Conservation (phyloP, 2,888 invertebrate genomes). For the Leucophora obtusa region DNA sequence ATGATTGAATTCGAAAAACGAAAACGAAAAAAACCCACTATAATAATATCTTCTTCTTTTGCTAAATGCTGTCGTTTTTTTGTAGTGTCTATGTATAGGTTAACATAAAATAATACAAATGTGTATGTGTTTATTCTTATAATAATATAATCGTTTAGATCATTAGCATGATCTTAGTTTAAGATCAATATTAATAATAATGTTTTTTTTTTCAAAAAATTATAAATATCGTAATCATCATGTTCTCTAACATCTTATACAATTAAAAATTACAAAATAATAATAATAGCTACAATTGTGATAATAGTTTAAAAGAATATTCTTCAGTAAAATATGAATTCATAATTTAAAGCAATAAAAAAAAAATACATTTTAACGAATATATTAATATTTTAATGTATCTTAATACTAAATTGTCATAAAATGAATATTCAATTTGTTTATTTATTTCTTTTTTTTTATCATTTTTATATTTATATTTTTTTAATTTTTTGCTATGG, state of each 20-base stretch:
- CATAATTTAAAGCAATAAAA: neutral
- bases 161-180: constrained; percentile 57
- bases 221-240: constrained; percentile 18
- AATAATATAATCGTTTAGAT: constrained; percentile 51
- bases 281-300: constrained; percentile 18
- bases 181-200: constrained; percentile 48
- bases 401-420: constrained; percentile 14
- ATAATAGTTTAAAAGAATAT: constrained; percentile 1
- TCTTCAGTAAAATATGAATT: constrained; percentile 10
- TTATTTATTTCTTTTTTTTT: constrained; percentile 16
- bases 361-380: constrained; percentile 1
- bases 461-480: neutral
- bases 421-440: constrained; percentile 45
- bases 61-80: constrained; percentile 20
- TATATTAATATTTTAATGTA: constrained; percentile 9
- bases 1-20: constrained; percentile 35
- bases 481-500: neutral
- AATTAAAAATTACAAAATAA: constrained; percentile 12
- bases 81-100: constrained; percentile 20
- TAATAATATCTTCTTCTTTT: constrained; percentile 53
- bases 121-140: neutral
- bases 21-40: constrained; percentile 52
- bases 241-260: neutral
- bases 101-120: neutral
- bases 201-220: constrained; percentile 40